Evolutionary conservation across 2,797 vertebrate species (phyloP).

Genomic region (Oreortyx pictus): DNA sequence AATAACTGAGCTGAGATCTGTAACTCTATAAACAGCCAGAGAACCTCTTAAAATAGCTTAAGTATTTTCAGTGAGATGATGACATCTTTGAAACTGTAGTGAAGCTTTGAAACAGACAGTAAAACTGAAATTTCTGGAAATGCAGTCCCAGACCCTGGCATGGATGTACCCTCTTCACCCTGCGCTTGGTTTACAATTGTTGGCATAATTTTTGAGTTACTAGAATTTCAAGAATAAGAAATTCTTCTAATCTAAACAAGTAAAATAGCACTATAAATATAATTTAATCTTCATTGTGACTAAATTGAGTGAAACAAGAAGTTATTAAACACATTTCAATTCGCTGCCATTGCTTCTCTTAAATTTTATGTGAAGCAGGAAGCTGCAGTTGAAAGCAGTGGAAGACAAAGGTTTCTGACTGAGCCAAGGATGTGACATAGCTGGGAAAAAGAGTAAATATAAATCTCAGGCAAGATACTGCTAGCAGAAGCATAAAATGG

Average conservation of each 20-base stretch:
- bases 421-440: conserved; percentile 67
- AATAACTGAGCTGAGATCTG: conserved; percentile 17
- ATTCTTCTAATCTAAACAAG: conserved; percentile 59
- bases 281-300: conserved; percentile 55
- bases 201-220: conserved; percentile 55
- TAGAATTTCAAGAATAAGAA: conserved; percentile 62
- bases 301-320: conserved; percentile 62
- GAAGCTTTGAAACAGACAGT: conserved; percentile 61
- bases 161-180: conserved; percentile 16
- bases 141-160: conserved; percentile 17
- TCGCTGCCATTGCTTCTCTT: conserved; percentile 33
- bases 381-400: conserved; percentile 63
- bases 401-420: conserved; percentile 61
- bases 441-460: conserved; percentile 59
- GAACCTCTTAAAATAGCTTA: conserved; percentile 52
- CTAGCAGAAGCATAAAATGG: conserved; percentile 35
- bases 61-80: conserved; percentile 55
- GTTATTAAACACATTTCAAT: conserved; percentile 61
- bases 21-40: conserved; percentile 5
- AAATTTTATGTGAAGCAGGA: conserved; percentile 67
- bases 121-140: conserved; percentile 56
- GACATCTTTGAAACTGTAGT: conserved; percentile 62
- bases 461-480: conserved; percentile 14
- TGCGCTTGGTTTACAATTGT: conserved; percentile 4
- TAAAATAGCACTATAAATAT: conserved; percentile 67